Conservation (phyloP, 2,113 vertebrate species). For the Crocuta crocuta region DNA sequence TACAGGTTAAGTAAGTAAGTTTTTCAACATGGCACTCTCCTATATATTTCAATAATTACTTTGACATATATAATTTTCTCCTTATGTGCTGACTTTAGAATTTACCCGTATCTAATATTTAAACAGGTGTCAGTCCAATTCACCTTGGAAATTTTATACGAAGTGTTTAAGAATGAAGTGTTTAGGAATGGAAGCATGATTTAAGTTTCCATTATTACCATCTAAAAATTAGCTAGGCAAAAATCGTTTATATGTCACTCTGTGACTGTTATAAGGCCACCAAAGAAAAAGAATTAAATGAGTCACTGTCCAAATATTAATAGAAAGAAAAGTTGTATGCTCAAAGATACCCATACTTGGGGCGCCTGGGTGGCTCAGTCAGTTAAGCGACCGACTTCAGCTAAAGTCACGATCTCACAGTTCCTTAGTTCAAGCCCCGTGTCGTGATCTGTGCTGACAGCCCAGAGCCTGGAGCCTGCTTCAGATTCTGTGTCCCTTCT, state of each 20-base stretch:
- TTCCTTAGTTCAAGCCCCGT: too few relatives aligned
- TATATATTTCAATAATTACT: not conserved
- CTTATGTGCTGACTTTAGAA: not conserved
- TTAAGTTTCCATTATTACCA: not conserved
- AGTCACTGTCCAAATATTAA: not conserved
- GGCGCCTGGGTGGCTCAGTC: too few relatives aligned
- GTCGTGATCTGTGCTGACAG: too few relatives aligned
- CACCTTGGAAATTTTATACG: not conserved
- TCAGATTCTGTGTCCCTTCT: too few relatives aligned
- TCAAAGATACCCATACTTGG: not conserved
- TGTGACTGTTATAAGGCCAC: not conserved
- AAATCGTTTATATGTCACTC: not conserved
- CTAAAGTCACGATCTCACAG: too few relatives aligned
- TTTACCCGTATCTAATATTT: not conserved
- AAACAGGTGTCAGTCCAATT: not conserved
- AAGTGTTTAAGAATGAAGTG: not conserved
- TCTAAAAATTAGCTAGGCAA: not conserved
- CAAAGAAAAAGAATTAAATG: not conserved
- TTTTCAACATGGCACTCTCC: not conserved
- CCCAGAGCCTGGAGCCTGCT: too few relatives aligned
- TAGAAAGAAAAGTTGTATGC: not conserved
- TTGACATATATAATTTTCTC: not conserved
- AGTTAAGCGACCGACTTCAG: too few relatives aligned
- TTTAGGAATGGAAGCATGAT: not conserved
- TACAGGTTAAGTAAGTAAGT: not conserved